A percentile compares a stretch with the other conserved stretches of the same genome.
Conservation (phyloP, 2,797 vertebrate genomes). For the Bovichtus diacanthus region DNA sequence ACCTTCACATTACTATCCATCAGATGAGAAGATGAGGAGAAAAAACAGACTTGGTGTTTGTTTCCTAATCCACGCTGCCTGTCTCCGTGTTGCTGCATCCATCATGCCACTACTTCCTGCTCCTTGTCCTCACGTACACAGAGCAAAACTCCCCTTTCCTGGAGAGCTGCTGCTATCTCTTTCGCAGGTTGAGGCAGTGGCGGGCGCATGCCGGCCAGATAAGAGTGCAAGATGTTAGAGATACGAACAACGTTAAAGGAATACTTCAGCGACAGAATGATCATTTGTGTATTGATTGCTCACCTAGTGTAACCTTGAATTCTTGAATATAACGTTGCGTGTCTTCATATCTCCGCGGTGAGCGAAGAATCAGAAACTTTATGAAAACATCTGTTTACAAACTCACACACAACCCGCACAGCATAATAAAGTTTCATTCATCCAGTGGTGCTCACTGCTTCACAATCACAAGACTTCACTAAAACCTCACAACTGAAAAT, state of each 20-base stretch:
- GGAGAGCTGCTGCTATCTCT: slow-evolving; percentile 34
- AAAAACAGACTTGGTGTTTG: slow-evolving; percentile 41
- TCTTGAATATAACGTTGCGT: no score
- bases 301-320: no score
- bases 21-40: slow-evolving; percentile 42
- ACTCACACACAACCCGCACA: no score
- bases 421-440: no score
- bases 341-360: no score
- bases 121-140: slow-evolving; percentile 27
- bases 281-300: no score
- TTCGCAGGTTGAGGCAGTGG: slow-evolving; percentile 26
- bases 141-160: slow-evolving; percentile 21
- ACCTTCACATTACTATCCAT: slow-evolving; percentile 61
- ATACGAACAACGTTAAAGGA: slow-evolving; percentile 52
- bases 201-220: slow-evolving; percentile 43
- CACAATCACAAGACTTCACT: no score
- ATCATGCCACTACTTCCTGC: slow-evolving; percentile 41
- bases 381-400: no score
- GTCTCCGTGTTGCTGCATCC: slow-evolving; percentile 54
- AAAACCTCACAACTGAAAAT: no score
- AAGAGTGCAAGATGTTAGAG: slow-evolving; percentile 42
- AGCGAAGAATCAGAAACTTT: no score
- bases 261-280: no score
- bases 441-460: no score
- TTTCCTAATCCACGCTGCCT: slow-evolving; percentile 49